Evolutionary conservation across 2,888 invertebrate species (phyloP).

Genomic region (Torymus texanus): DNA sequence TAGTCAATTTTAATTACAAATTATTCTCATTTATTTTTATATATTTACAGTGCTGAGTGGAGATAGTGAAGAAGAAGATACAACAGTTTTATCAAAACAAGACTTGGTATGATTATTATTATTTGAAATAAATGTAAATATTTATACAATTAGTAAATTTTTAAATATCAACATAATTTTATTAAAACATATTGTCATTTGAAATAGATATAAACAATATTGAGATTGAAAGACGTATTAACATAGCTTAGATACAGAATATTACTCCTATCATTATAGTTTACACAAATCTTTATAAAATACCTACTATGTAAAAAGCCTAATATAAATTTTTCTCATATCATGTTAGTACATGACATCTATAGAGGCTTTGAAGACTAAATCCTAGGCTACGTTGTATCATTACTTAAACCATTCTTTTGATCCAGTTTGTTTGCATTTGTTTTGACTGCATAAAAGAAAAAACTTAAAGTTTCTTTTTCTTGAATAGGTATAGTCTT

Average conservation of each 20-base stretch:
- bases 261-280: constrained; percentile 53
- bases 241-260: constrained; percentile 45
- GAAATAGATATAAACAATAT: constrained; percentile 15
- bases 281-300: constrained; percentile 65
- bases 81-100: constrained; percentile 65
- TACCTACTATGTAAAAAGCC: constrained; percentile 65
- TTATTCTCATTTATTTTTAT: constrained; percentile 44
- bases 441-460: constrained; percentile 97
- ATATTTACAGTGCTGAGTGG: constrained; percentile 72
- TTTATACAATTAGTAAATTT: constrained; percentile 47
- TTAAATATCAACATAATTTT: constrained; percentile 51
- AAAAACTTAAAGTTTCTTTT: constrained; percentile 95
- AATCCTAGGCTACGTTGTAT: constrained; percentile 76
- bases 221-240: constrained; percentile 35
- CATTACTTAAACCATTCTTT: constrained; percentile 85
- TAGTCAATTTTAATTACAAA: constrained; percentile 28
- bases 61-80: constrained; percentile 75
- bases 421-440: constrained; percentile 92
- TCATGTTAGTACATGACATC: constrained; percentile 61
- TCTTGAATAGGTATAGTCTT: constrained; percentile 95
- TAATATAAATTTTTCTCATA: constrained; percentile 57
- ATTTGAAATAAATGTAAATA: constrained; percentile 58
- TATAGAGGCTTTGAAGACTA: constrained; percentile 56
- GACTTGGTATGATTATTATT: constrained; percentile 61
- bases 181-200: constrained; percentile 50